phyloP scores from a whole-genome alignment of 2,797 vertebrate genomes.

The Strix occidentalis region DNA sequence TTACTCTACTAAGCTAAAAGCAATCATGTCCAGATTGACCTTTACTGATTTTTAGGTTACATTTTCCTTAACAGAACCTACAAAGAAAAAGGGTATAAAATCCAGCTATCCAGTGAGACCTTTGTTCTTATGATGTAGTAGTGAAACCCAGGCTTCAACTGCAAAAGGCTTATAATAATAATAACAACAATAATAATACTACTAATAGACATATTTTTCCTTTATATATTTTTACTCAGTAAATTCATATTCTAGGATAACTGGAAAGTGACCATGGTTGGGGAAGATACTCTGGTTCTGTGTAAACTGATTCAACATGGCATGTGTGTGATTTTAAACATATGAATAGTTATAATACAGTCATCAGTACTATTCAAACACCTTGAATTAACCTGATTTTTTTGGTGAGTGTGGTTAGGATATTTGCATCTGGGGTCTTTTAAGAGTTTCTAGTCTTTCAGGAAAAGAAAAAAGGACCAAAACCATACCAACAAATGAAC shows the following conservation, averaged over 20 bases:
- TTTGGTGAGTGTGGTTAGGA: not conserved
- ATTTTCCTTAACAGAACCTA: not conserved
- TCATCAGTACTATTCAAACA: no score
- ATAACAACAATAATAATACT: not conserved
- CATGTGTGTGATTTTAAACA: not conserved
- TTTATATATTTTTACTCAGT: not conserved
- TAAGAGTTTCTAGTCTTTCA: not conserved
- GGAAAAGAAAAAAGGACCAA: accelerated
- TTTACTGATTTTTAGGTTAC: not conserved
- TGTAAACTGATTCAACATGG: not conserved
- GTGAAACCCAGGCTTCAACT: not conserved
- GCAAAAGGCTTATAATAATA: not conserved
- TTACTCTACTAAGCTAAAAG: not conserved
- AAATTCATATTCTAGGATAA: not conserved
- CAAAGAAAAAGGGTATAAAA: not conserved
- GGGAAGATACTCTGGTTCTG: not conserved
- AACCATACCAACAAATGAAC: not conserved
- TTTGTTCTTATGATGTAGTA: not conserved
- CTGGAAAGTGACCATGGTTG: not conserved
- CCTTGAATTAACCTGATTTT: not conserved
- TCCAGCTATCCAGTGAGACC: not conserved
- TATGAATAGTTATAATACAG: not conserved
- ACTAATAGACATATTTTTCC: not conserved
- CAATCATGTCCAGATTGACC: not conserved
- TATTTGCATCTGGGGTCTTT: accelerated